A percentile compares a stretch with the other conserved stretches of the same genome.
Evolutionary conservation across 2,113 vertebrate species (phyloP).

Genomic region (Nansenia antarctica): DNA sequence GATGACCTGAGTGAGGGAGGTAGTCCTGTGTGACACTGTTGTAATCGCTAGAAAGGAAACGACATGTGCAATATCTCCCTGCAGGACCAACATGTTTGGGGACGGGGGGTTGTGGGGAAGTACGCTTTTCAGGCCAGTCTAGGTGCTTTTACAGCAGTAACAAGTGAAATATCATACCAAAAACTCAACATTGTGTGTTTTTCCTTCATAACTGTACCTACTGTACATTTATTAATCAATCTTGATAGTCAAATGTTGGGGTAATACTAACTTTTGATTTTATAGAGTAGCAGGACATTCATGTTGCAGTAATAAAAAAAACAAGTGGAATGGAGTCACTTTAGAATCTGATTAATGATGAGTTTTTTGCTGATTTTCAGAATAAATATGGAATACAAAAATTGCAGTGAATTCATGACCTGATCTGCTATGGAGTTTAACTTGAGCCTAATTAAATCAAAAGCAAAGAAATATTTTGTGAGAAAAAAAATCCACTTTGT

Average conservation of each 20-base stretch:
- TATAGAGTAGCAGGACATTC: constrained; percentile 56
- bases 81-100: background rate
- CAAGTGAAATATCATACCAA: constrained; percentile 62
- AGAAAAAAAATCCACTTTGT: too few species aligned
- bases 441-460: too few species aligned
- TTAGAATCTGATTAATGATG: constrained; percentile 20
- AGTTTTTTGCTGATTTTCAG: constrained; percentile 53
- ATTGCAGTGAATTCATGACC: background rate
- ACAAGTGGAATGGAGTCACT: constrained; percentile 29
- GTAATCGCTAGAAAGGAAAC: too few species aligned
- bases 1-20: background rate
- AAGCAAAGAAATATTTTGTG: too few species aligned
- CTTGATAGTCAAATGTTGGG: constrained; percentile 13
- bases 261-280: constrained; percentile 46
- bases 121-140: constrained; percentile 51
- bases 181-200: constrained; percentile 38
- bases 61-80: background rate
- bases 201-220: constrained; percentile 25
- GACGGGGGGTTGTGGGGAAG: constrained; percentile 38
- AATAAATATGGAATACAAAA: constrained; percentile 56
- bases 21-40: background rate
- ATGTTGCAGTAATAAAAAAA: constrained; percentile 36
- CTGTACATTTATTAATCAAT: constrained; percentile 35
- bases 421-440: too few species aligned
- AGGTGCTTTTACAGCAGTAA: constrained; percentile 55